phyloP scores from a whole-genome alignment of 2,888 invertebrate genomes.

The Xestia ashworthii region DNA sequence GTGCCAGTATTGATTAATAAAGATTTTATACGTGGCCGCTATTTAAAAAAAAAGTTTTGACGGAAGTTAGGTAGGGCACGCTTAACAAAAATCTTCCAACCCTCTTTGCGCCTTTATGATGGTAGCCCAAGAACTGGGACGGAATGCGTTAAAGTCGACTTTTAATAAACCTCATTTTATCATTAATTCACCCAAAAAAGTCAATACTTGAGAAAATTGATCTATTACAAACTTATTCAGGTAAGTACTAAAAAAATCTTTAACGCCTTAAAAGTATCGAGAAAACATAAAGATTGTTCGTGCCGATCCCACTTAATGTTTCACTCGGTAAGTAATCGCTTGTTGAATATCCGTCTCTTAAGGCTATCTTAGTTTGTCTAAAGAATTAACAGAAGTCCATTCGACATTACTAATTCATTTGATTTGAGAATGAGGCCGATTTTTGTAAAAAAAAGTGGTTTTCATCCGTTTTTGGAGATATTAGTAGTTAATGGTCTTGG shows the following conservation, averaged over 20 bases:
- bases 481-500: not conserved
- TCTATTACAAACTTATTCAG: not conserved
- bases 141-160: too few relatives aligned
- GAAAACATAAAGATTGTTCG: conserved; percentile 51
- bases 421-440: conserved; percentile 5
- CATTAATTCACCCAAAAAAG: not conserved
- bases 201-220: not conserved
- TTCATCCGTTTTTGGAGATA: conserved; percentile 6
- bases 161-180: too few relatives aligned
- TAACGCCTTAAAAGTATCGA: conserved; percentile 46
- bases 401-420: not conserved
- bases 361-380: conserved; percentile 36
- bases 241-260: not conserved
- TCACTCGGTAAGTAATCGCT: conserved; percentile 45
- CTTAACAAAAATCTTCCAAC: too few relatives aligned
- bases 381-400: conserved; percentile 23
- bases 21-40: too few relatives aligned
- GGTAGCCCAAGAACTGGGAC: too few relatives aligned
- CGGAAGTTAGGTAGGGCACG: too few relatives aligned
- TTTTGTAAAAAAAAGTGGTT: not conserved
- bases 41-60: too few relatives aligned
- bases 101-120: too few relatives aligned
- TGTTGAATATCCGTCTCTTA: conserved; percentile 35
- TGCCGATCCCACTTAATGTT: conserved; percentile 50
- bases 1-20: too few relatives aligned